Base-by-base conservation (phyloP, 2,797 vertebrate genomes). In the Neopelma chrysocephalum region DNA sequence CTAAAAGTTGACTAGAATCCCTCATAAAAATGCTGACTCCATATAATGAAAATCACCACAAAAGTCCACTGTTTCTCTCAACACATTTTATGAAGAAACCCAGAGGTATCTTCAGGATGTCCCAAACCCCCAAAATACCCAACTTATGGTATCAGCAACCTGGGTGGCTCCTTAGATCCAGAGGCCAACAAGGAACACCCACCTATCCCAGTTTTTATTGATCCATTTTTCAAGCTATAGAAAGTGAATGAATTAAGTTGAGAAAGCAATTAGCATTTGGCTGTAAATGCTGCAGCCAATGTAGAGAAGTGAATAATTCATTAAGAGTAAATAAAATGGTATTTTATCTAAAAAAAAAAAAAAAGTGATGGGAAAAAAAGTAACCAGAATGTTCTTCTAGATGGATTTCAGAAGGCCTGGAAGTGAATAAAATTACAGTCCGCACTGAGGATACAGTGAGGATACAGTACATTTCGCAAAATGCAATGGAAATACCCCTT, bases 141-240 rank as follows among this genome's bases (percentile, higher is more conserved):
- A 79, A 0, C 11, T 34, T 61, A 31, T 22, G 10, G 9, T 23
- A 47, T 56, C 2, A 0, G 45, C 6, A 62, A n/a, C 1, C 4
- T n/a, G 2, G 29, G 6, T 27, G 12, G 5, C 3, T 89, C 17
- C 56, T 66, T 38, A 68, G 31, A 27, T 65, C 14, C 26, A 73
- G 22, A 36, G 29, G 11, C 6, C 16, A 53, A 1, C 5, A 11
- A 68, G 15, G 11, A 66, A 8, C 40, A 32, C 9, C 1, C 29
- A 32, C 10, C 1, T 29, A 5, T 19, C 36, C 38, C 20, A 23
- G 13, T 31, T 81, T 81, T 27, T 31, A 15, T 1, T 56, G 10
- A 53, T 66, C 7, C 5, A 54, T 62, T 85, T 82, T 66, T 66
- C 36, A 38, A 29, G 21, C 7, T 60, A 47, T 47, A 50, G 71